Conservation (phyloP, 2,113 vertebrate species). For the Sporophila hypoxantha region DNA sequence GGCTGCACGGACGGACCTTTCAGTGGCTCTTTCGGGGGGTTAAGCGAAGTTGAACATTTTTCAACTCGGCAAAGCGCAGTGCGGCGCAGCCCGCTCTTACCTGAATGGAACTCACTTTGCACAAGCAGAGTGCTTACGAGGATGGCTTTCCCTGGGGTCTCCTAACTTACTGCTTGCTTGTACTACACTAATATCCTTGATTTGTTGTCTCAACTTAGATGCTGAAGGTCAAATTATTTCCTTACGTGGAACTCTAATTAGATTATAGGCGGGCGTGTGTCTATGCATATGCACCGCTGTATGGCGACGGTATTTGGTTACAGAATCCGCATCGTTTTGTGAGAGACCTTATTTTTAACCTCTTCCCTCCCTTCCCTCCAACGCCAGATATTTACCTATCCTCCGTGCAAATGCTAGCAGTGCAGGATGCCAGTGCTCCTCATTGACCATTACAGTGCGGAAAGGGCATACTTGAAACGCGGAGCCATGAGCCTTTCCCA, state of each 20-base stretch:
- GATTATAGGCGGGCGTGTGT: slow-evolving; percentile 45
- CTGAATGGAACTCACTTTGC: slow-evolving; percentile 37
- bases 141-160: slow-evolving; percentile 79
- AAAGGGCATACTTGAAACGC: neutral
- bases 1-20: neutral
- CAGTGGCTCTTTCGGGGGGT: neutral
- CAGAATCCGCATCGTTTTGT: neutral
- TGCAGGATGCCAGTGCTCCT: neutral
- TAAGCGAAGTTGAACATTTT: slow-evolving; percentile 38
- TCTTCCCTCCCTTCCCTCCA: neutral
- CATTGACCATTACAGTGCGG: neutral
- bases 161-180: slow-evolving; percentile 76
- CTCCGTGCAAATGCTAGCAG: neutral
- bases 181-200: slow-evolving; percentile 82
- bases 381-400: neutral
- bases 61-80: slow-evolving; percentile 11
- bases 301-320: slow-evolving; percentile 5
- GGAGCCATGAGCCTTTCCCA: slow-evolving; percentile 15
- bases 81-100: slow-evolving; percentile 13
- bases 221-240: slow-evolving; percentile 90
- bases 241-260: slow-evolving; percentile 82
- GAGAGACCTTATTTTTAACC: slow-evolving; percentile 39
- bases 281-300: neutral
- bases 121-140: slow-evolving; percentile 50
- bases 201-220: slow-evolving; percentile 84